phyloP scores from a whole-genome alignment of 64 coral and sea anemone species.

The Dendrophyllia cribrosa region DNA sequence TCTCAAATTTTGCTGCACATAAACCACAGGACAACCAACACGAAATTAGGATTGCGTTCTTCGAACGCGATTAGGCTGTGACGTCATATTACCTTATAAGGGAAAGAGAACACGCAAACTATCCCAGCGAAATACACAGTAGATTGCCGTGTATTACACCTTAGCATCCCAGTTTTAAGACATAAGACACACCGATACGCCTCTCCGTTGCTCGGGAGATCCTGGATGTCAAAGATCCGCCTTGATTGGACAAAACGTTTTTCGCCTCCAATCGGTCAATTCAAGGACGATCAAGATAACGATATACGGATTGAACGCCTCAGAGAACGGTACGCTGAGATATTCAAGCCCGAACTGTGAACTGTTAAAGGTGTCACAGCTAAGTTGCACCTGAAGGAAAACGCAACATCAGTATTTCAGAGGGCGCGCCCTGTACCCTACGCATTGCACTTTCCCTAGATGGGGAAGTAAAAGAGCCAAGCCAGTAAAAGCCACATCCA shows the following conservation, averaged over 20 bases:
- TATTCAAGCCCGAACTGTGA: not conserved
- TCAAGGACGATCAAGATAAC: not conserved
- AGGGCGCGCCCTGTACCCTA: conserved; percentile 29
- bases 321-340: not conserved
- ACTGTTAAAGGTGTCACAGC: not conserved
- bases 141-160: too few relatives aligned
- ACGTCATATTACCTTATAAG: too few relatives aligned
- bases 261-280: not conserved
- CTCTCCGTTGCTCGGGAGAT: not conserved
- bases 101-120: too few relatives aligned
- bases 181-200: conserved; percentile 12
- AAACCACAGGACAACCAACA: too few relatives aligned
- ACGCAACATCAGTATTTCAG: not conserved
- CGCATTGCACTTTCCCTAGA: not conserved
- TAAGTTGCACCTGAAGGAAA: not conserved
- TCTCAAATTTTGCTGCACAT: too few relatives aligned
- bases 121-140: too few relatives aligned
- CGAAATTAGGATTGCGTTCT: too few relatives aligned
- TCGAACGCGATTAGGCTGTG: too few relatives aligned
- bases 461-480: too few relatives aligned
- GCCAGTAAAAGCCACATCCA: too few relatives aligned
- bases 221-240: not conserved
- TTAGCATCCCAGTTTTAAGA: too few relatives aligned
- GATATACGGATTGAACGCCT: not conserved
- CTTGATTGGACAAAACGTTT: conserved; percentile 29